Evolutionary conservation across 2,797 vertebrate genomes (phyloP), one percentile per base, ranked within the genome.

Genomic region (Microctenopoma lineatum): DNA sequence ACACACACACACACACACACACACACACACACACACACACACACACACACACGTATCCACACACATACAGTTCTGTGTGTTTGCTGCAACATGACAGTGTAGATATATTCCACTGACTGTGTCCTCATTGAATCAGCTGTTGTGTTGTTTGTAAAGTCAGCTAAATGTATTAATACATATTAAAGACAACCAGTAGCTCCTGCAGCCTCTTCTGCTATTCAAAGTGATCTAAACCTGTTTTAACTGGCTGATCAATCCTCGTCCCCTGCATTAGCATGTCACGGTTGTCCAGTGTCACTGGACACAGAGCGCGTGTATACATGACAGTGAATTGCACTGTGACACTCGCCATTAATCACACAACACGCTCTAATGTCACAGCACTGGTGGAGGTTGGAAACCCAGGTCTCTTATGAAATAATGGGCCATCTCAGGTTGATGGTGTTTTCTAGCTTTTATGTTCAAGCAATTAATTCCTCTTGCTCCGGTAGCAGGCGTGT

Each of bases 91-190:
- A 3, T 70, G 56, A 73, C 63, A 0, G 65, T 63, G 70, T 83
- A 88, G 84, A 87, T 91, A 83, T 81, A 86, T 74, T 59, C 64
- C 47, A 75, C 67, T 56, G 25, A 39, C 21, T 15, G 64, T 12
- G 53, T 55, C 70, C 29, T 56, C 56, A 61, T 10, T 70, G 56
- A 61, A 48, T 44, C 59, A 18, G 18, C 44, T 80, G 62, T 34
- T 50, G 27, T 51, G 46, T 29, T 59, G 2, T 59, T 54, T 62
- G 4, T 42, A 41, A 48, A 0, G 21, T 21, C 1, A 21, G 21
- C 21, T 21, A 21, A 21, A 21, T 21, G 21, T 21, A 21, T 21
- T 1, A 51, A 66, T 65, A 2, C 53, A 16, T 16, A 3, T 52
- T 18, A 58, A 57, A 7, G 2, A 16, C 27, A 16, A 51, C 41